Percentiles rank a stretch among this genome's conserved stretches.
phyloP scores from a whole-genome alignment of 2,888 invertebrate genomes.

The Unio delphinus region DNA sequence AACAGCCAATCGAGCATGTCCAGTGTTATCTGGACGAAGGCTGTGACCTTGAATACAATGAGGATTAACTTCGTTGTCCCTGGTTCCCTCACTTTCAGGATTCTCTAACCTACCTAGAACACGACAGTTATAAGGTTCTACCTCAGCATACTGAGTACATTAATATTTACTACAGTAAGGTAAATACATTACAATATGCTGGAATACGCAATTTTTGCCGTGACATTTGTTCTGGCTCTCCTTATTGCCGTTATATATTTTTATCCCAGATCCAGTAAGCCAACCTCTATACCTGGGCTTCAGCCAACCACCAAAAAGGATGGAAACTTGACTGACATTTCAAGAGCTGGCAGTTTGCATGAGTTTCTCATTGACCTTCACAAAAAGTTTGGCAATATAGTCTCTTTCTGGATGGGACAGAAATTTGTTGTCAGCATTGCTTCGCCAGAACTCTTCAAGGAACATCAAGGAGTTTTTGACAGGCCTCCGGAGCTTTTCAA shows the following conservation, averaged over 20 bases:
- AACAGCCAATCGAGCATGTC: too few relatives aligned
- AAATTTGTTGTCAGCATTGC: slow-evolving; percentile 69
- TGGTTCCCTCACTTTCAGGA: too few relatives aligned
- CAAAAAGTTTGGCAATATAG: slow-evolving; percentile 67
- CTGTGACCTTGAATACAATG: too few relatives aligned
- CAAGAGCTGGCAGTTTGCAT: slow-evolving; percentile 69
- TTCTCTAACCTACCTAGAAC: too few relatives aligned
- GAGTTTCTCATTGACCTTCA: slow-evolving; percentile 70
- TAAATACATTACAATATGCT: slow-evolving; percentile 41
- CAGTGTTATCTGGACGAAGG: too few relatives aligned
- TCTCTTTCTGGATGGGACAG: slow-evolving; percentile 71
- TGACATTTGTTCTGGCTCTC: slow-evolving; percentile 55
- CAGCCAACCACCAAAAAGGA: slow-evolving; percentile 69
- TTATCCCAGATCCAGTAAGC: slow-evolving; percentile 61
- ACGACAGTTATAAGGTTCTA: too few relatives aligned
- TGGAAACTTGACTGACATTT: slow-evolving; percentile 71
- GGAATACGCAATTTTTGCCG: slow-evolving; percentile 64
- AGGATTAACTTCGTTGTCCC: too few relatives aligned
- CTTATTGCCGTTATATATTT: slow-evolving; percentile 59
- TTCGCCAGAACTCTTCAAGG: slow-evolving; percentile 68
- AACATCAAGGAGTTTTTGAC: slow-evolving; percentile 68
- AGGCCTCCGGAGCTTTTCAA: slow-evolving; percentile 62
- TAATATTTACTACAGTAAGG: too few relatives aligned
- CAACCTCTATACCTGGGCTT: slow-evolving; percentile 70
- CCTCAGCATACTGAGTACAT: too few relatives aligned